Evolutionary conservation across 2,888 invertebrate genomes (phyloP), one percentile per base, ranked within the genome.

Genomic region (Drosophila quasianomalipes): DNA sequence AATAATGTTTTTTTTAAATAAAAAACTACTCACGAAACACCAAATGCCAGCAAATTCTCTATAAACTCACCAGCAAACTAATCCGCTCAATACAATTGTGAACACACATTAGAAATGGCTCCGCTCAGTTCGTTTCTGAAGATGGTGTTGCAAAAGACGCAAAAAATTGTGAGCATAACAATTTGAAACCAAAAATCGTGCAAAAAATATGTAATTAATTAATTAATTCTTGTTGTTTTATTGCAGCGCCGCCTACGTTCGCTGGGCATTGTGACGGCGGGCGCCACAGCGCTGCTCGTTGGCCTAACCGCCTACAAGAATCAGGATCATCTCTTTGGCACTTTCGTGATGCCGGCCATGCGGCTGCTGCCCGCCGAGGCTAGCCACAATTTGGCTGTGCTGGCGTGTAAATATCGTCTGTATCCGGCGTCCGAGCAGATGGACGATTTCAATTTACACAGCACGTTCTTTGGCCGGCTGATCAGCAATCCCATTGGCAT

Each of bases 401-500:
- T 94, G 76, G 95, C 96, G 10, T 95, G 97, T 30, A 97, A 97
- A 93, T 96, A 97, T 53, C 94, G 90, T 9, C n/a, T 87, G 19
- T 89, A 67, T 54, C 86, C 85, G 0, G 31, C 37, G 2, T 82
- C 91, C 1, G 72, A 80, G 1, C 71, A 87, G 31, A 65, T 70
- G 52, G 86, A 87, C 6, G 82, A 84, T 26, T 26, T 82, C 1
- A 87, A 85, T 65, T 47, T 87, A 97, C 95, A 95, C 92, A 96
- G 96, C 0, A 95, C 94, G 63, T 94, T 98, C 55, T 96, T 97
- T 92, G 95, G 95, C 30, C 94, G 95, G 74, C 93, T 96, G 19
- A 95, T 99, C 74, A 94, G 95, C 64, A 99, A 98, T 94, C 99
- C 99, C 0, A 94, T 99, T 83, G 99, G 99, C n/a, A 96, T 99